These are phyloP conservation scores for Babylonia areolata DNA, from an alignment of 1,140 invertebrate genomes.

Conservation along the genomic window DNA sequence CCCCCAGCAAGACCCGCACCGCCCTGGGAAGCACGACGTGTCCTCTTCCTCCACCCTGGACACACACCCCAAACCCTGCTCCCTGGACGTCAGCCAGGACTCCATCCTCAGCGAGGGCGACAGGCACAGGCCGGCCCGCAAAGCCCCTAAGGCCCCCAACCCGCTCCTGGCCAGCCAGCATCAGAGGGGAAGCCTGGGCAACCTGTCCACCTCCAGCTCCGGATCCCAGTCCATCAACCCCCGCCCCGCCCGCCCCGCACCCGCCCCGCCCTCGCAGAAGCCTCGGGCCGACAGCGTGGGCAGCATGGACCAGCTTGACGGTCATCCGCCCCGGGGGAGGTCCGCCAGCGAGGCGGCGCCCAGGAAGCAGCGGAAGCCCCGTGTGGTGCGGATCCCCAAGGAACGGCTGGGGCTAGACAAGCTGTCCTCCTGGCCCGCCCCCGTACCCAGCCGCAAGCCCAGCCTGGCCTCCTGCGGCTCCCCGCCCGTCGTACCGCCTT, in stretches of 20 bases:
- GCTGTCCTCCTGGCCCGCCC: constrained; percentile 19
- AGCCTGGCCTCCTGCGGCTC: neutral
- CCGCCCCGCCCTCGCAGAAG: neutral
- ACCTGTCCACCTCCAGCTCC: neutral
- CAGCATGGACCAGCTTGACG: constrained; percentile 29
- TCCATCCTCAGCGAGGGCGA: neutral
- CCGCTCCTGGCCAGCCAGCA: neutral
- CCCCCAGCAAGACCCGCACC: neutral
- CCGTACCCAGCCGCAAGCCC: neutral
- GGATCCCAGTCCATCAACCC: constrained; percentile 2
- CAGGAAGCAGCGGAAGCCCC: neutral
- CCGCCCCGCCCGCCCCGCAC: constrained; percentile 24
- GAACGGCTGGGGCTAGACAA: constrained; percentile 30
- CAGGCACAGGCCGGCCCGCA: neutral
- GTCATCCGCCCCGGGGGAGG: no score
- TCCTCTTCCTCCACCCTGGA: neutral
- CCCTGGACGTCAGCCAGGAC: constrained; percentile 1
- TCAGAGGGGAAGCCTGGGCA: neutral
- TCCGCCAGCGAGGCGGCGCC: neutral
- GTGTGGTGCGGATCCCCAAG: constrained; percentile 31
- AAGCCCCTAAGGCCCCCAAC: constrained; percentile 19
- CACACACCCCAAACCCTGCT: neutral
- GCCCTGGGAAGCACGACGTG: neutral
- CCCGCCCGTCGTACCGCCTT: neutral
- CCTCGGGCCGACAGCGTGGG: neutral